Conservation (phyloP, 2,888 invertebrate species). For the Eupithecia inturbata region DNA sequence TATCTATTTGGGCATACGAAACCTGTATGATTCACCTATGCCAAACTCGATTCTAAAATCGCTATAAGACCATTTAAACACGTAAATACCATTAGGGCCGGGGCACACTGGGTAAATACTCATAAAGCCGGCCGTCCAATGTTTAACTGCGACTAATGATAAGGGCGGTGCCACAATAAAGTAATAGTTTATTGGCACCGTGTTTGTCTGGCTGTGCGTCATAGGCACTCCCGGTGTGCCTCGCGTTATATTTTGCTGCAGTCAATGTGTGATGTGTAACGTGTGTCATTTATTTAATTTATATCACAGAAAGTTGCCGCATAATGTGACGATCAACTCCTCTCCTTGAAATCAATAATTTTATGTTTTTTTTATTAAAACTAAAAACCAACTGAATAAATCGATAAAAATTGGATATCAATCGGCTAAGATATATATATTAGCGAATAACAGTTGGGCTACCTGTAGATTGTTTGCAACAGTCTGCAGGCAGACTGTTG, state of each 20-base stretch:
- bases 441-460: too few species aligned
- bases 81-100: constrained; percentile 27
- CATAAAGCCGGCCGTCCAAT: constrained; percentile 63
- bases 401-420: too few species aligned
- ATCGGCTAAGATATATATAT: too few species aligned
- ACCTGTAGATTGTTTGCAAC: too few species aligned
- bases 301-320: too few species aligned
- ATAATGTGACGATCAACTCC: too few species aligned
- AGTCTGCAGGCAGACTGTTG: too few species aligned
- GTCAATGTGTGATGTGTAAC: constrained; percentile 6
- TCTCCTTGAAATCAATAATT: too few species aligned
- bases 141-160: constrained; percentile 63
- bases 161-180: constrained; percentile 77
- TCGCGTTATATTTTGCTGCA: constrained; percentile 41
- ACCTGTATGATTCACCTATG: neutral
- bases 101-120: constrained; percentile 55
- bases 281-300: too few species aligned
- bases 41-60: neutral
- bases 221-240: constrained; percentile 65
- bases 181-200: constrained; percentile 75
- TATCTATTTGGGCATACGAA: too few species aligned
- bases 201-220: constrained; percentile 76
- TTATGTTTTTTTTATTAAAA: too few species aligned
- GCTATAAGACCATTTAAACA: constrained; percentile 9
- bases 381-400: too few species aligned